Evolutionary conservation across 2,797 vertebrate genomes (phyloP), one percentile per base, ranked within the genome.

Genomic region (Cottoperca gobio): DNA sequence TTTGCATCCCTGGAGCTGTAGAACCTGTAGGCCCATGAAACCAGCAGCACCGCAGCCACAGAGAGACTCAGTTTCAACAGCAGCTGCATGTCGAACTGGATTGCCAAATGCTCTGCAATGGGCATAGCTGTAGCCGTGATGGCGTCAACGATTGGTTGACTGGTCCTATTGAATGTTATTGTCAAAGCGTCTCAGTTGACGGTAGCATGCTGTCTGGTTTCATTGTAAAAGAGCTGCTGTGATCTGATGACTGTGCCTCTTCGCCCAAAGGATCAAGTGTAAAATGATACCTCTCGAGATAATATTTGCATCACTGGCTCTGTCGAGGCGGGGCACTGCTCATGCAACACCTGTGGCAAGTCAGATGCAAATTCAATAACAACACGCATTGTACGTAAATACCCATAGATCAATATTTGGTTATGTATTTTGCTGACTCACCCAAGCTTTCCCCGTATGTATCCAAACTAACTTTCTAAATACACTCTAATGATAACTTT

Each of bases 41-140:
- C 88, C 40, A 98, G 89, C 53, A 99, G 88, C 79, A 97, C 93
- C 0, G 91, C 92, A 1, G 94, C 92, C 0, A 95, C 94, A 0
- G 97, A 97, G 63, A 98, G 71, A 35, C 95, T 92, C 79, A 98
- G 88, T 89, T 95, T 97, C 81, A 96, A 87, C 0, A 94, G 86
- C 73, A 97, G 94, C 92, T 94, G 95, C 96, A 97, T 98, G 91
- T 97, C 96, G 71, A 93, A 93, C 61, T 93, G 94, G 79, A 95
- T 91, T 86, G 85, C 91, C 64, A 86, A 63, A 75, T 94, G 89
- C 39, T 94, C 93, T 16, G 88, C 91, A 28, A 93, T 91, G 65
- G 93, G 90, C 95, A 96, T 95, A 19, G 87, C 83, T 87, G 84
- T 19, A 74, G 69, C 58, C 16, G 48, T 19, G 61, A 73, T 31